Base-by-base conservation (phyloP, 2,888 invertebrate genomes). In the Steinernema hermaphroditum region DNA sequence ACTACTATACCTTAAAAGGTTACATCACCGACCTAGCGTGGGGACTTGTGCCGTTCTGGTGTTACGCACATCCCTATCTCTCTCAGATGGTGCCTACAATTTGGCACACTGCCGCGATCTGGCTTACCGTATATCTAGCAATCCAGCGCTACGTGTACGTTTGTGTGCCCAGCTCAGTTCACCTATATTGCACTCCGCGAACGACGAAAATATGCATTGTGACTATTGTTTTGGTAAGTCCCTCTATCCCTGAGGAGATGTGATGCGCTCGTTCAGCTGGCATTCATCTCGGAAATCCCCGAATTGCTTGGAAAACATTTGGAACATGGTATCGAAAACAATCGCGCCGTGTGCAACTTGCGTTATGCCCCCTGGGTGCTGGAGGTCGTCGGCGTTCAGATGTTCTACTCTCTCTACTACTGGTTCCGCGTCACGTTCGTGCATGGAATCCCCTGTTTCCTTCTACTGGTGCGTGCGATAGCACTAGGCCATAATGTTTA, bases 141-240 rank as follows among this genome's bases (percentile, higher is more conserved):
- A 92, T 93, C 27, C 95, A 96, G 88, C 90, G 95, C 75, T 96
- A 95, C 89, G 93, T 96, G 83, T 95, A 94, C 89, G 94, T 96
- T 0, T 95, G 95, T 86, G 94, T 94, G 86, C 93, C 94, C 0
- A 92, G 93, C 0, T 90, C 92, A 75, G 94, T 94, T 0, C 90
- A 93, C 76, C 92, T 92, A n/a, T 90, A 90, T 88, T 91, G 91
- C 85, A 90, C 90, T 6, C 88, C 89, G 79, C 90, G 91, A 0
- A 90, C 91, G 1, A 83, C 92, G 81, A 91, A 93, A 44, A 88
- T 91, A 69, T 91, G 91, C 88, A 93, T 94, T 78, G 91, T 92
- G 57, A 86, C 92, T 41, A 90, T 92, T 16, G 71, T 77, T n/a
- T n/a, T 69, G 73, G 82, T 82, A 50, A 71, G 78, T 43, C 32